Conservation (phyloP, 2,888 invertebrate genomes). For the Limnephilus rhombicus region DNA sequence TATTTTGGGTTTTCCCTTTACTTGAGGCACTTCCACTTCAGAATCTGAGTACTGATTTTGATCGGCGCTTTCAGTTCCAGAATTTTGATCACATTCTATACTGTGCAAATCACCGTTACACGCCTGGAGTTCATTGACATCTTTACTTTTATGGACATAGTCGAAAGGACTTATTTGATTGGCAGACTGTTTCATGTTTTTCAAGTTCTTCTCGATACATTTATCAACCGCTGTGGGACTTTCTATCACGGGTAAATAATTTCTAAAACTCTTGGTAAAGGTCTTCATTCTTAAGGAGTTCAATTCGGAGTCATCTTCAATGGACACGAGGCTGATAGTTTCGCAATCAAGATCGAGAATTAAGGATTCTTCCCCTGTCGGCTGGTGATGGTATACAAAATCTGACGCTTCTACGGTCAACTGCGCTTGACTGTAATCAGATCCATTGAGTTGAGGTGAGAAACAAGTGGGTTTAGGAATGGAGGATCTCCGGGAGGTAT, state of each 20-base stretch:
- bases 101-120: slow-evolving; percentile 74
- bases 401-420: slow-evolving; percentile 53
- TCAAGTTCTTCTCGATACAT: slow-evolving; percentile 75
- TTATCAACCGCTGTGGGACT: slow-evolving; percentile 75
- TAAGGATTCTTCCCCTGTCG: slow-evolving; percentile 53
- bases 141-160: slow-evolving; percentile 27
- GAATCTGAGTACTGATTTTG: slow-evolving; percentile 73
- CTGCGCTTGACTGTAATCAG: slow-evolving; percentile 56
- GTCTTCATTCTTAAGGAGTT: slow-evolving; percentile 80
- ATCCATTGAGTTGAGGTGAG: slow-evolving; percentile 42
- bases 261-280: slow-evolving; percentile 77
- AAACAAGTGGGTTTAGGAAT: slow-evolving; percentile 69
- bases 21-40: slow-evolving; percentile 71
- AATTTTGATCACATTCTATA: slow-evolving; percentile 79
- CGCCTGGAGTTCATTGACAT: slow-evolving; percentile 69
- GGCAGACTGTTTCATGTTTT: slow-evolving; percentile 74
- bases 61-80: slow-evolving; percentile 76
- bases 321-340: slow-evolving; percentile 83
- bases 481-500: slow-evolving; percentile 71
- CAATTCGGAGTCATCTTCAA: slow-evolving; percentile 84
- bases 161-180: slow-evolving; percentile 51
- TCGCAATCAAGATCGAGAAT: slow-evolving; percentile 75
- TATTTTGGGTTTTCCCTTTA: slow-evolving; percentile 78
- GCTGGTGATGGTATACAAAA: slow-evolving; percentile 55
- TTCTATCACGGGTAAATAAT: slow-evolving; percentile 75